These are phyloP conservation scores for Melanotaenia pygmaea DNA, from an alignment of 2,797 vertebrate genomes.

Conservation along the genomic window DNA sequence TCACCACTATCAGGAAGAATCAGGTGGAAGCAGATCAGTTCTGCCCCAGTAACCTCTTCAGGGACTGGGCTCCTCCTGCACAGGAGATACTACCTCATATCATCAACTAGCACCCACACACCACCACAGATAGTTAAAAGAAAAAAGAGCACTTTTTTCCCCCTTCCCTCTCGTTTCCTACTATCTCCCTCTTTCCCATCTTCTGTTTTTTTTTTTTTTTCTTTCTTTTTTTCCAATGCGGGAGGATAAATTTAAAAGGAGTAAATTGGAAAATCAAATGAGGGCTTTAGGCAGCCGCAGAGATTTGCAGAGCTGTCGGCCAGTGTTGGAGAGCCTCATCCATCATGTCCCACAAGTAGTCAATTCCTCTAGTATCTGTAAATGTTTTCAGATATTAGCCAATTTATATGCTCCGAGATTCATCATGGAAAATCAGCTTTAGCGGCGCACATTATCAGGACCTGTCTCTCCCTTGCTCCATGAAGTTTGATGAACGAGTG, in stretches of 20 bases:
- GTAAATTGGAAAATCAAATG: constrained; percentile 99
- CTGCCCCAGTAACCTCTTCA: constrained; percentile 98
- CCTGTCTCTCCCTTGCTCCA: constrained; percentile 91
- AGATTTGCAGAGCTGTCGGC: constrained; percentile 99
- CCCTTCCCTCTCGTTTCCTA: constrained; percentile 19
- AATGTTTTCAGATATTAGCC: constrained; percentile 99
- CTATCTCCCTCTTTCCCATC: constrained; percentile 49
- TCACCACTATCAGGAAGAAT: constrained; percentile 89
- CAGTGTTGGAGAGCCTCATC: constrained; percentile 98
- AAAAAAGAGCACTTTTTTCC: constrained; percentile 24
- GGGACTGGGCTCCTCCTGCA: constrained; percentile 89
- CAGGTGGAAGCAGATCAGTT: constrained; percentile 99
- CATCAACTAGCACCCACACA: constrained; percentile 75
- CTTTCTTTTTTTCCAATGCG: constrained; percentile 76
- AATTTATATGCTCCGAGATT: constrained; percentile 99
- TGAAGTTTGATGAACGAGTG: constrained; percentile 99
- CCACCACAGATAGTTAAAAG: constrained; percentile 56
- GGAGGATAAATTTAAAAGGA: constrained; percentile 99
- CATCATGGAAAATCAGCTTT: constrained; percentile 99
- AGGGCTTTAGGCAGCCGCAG: constrained; percentile 99
- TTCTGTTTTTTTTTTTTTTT: constrained; percentile 30
- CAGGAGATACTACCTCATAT: constrained; percentile 74
- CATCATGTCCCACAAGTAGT: constrained; percentile 99
- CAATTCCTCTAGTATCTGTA: constrained; percentile 99
- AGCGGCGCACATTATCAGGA: constrained; percentile 98